Conservation (phyloP, 2,888 invertebrate species). For the Lasioglossum calceatum region DNA sequence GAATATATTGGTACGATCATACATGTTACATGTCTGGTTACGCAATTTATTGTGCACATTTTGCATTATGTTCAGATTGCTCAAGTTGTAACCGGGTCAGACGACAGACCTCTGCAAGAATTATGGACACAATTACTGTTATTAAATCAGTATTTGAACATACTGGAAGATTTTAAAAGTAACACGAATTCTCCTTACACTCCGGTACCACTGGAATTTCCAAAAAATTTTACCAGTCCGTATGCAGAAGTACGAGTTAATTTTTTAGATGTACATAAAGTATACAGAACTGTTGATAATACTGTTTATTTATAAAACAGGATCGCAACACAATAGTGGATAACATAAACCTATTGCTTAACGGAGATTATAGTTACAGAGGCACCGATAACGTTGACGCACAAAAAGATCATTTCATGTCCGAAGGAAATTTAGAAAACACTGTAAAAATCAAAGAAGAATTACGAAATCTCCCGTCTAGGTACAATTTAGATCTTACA, state of each 20-base stretch:
- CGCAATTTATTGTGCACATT: neutral
- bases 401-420: slow-evolving; percentile 30
- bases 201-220: slow-evolving; percentile 63
- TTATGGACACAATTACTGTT: slow-evolving; percentile 73
- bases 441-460: slow-evolving; percentile 61
- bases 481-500: slow-evolving; percentile 74
- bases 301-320: slow-evolving; percentile 54
- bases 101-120: slow-evolving; percentile 63
- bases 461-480: slow-evolving; percentile 63
- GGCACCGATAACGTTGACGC: neutral
- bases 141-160: slow-evolving; percentile 68
- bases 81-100: slow-evolving; percentile 69
- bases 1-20: slow-evolving; percentile 66
- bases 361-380: slow-evolving; percentile 55
- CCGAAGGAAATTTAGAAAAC: slow-evolving; percentile 57
- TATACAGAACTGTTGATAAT: neutral
- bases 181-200: slow-evolving; percentile 48
- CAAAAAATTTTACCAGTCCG: slow-evolving; percentile 65
- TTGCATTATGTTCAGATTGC: slow-evolving; percentile 56
- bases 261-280: neutral
- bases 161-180: slow-evolving; percentile 66
- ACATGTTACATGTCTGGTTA: neutral
- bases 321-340: slow-evolving; percentile 53
- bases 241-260: slow-evolving; percentile 58
- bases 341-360: slow-evolving; percentile 68